Evolutionary conservation across 37 sponge, comb jelly and placozoan species (phyloP).

Genomic region (Chondrosia reniformis): DNA sequence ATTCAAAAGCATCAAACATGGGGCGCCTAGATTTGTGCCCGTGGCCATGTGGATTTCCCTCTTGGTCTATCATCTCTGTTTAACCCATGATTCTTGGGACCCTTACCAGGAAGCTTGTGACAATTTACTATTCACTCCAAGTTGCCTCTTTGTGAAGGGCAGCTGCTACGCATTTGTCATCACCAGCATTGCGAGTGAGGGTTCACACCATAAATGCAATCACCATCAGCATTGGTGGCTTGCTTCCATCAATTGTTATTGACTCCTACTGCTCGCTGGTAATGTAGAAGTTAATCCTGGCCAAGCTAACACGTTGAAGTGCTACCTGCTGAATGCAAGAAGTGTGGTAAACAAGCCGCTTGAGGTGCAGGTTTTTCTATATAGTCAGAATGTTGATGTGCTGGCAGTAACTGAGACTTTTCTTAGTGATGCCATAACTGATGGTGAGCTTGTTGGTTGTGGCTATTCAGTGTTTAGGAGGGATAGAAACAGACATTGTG

Average conservation of each 20-base stretch:
- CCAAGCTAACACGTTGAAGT: no score
- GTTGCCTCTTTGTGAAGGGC: neutral
- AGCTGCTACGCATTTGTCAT: no score
- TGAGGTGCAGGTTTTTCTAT: neutral
- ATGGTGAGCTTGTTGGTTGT: neutral
- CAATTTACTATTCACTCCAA: neutral
- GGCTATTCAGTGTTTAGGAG: neutral
- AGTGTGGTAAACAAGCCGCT: conserved; percentile 4
- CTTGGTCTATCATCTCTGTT: neutral
- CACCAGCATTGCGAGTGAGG: no score
- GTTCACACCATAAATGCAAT: no score
- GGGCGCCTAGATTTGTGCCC: neutral
- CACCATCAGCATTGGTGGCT: no score
- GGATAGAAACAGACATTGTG: conserved; percentile 26
- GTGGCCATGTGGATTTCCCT: neutral
- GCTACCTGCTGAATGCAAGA: neutral
- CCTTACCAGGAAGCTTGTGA: neutral
- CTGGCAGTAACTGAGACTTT: conserved; percentile 8
- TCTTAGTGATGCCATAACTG: conserved; percentile 2
- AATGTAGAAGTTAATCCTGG: no score
- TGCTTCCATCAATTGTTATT: no score
- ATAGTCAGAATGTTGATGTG: neutral
- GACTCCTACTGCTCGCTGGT: no score
- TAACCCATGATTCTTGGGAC: neutral
- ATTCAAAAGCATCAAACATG: no score